phyloP scores from a whole-genome alignment of 1,140 invertebrate genomes.

The Dendrolimus punctatus region DNA sequence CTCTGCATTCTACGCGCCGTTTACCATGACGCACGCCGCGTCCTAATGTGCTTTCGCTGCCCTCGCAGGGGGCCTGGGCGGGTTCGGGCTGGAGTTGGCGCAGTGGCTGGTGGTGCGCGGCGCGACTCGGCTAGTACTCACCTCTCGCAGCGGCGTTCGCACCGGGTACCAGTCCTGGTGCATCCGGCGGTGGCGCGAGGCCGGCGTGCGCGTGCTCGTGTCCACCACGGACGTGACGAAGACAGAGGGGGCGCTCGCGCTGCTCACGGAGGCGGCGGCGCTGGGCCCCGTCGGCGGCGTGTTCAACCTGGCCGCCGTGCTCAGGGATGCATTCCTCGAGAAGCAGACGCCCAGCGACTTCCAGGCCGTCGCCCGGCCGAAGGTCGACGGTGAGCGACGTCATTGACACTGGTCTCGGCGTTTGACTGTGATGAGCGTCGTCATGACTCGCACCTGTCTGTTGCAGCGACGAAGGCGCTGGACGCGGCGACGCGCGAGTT shows the following conservation, averaged over 20 bases:
- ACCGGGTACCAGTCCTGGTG: constrained; percentile 27
- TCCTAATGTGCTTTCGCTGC: too few relatives aligned
- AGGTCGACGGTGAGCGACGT: constrained; percentile 78
- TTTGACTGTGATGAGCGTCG: too few relatives aligned
- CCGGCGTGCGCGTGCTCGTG: constrained; percentile 80
- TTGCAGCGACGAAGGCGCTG: constrained; percentile 30
- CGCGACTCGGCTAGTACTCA: constrained; percentile 83
- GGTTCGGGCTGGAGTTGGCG: constrained; percentile 91
- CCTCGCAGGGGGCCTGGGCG: constrained; percentile 82
- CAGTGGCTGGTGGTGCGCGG: constrained; percentile 90
- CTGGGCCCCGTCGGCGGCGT: constrained; percentile 91
- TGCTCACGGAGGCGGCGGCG: constrained; percentile 80
- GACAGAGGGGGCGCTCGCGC: constrained; percentile 77
- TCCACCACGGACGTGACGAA: constrained; percentile 80
- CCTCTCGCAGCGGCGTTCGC: constrained; percentile 82
- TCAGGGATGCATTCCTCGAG: constrained; percentile 91
- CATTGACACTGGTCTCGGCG: neutral
- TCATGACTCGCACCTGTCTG: neutral
- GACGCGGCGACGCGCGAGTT: constrained; percentile 78
- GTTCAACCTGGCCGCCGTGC: constrained; percentile 94
- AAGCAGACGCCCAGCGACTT: constrained; percentile 89
- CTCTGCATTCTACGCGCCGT: too few relatives aligned
- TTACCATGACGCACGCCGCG: too few relatives aligned
- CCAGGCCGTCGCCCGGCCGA: constrained; percentile 82
- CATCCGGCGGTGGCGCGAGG: constrained; percentile 74